Conservation (phyloP, 2,888 invertebrate genomes). For the Himalopsyche anomala region DNA sequence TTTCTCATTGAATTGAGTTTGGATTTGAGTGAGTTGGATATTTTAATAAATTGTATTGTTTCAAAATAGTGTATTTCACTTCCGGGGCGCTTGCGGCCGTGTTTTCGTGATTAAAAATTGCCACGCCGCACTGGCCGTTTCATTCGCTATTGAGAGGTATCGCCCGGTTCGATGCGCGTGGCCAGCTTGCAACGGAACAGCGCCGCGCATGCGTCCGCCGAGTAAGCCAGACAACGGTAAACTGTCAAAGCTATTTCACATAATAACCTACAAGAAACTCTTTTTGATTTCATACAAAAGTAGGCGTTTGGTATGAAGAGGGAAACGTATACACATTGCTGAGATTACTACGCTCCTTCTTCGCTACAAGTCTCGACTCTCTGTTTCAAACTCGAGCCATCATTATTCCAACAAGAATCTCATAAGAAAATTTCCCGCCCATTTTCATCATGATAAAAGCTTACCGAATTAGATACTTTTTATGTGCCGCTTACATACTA, state of each 20-base stretch:
- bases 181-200: conserved; percentile 46
- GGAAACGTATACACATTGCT: conserved; percentile 43
- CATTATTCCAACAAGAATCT: neutral
- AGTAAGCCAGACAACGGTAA: conserved; percentile 64
- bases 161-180: conserved; percentile 46
- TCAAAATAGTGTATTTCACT: conserved; percentile 16
- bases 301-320: conserved; percentile 53
- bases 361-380: neutral
- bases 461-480: too few species aligned
- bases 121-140: conserved; percentile 28
- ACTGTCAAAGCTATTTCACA: conserved; percentile 65
- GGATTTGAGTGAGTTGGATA: too few species aligned
- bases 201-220: conserved; percentile 56
- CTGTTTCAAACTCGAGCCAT: neutral
- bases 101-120: conserved; percentile 26
- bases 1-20: too few species aligned
- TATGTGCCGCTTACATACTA: too few species aligned
- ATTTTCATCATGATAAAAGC: too few species aligned
- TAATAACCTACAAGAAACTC: conserved; percentile 60
- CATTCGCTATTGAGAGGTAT: conserved; percentile 14
- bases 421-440: neutral
- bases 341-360: conserved; percentile 1
- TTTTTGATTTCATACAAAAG: conserved; percentile 57
- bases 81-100: conserved; percentile 17
- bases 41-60: neutral